Base-by-base conservation (phyloP, 2,888 invertebrate species). In the Pammene aurita region DNA sequence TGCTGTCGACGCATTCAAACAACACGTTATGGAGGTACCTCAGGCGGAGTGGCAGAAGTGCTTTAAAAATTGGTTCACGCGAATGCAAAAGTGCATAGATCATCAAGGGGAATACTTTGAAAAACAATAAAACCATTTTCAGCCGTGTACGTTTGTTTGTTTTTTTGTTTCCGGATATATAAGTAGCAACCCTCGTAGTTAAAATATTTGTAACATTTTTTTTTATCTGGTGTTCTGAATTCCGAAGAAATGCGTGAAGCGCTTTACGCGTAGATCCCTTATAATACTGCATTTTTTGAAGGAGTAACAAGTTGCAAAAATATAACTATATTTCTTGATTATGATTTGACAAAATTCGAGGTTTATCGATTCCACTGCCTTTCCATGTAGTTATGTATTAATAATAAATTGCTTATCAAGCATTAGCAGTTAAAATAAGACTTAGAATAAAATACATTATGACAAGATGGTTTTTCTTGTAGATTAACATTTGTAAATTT, bases 371-470 rank as follows among this genome's bases (percentile, higher is more conserved):
- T 52, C 52, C 38, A 50, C 14, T 54, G 18, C 60, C 48, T 63
- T 50, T 61, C 18, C 42, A 50, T 42, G 26, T 66, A 66, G 56
- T 26, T 48, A 56, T 41, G 57, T 50, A 66, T 35, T 65, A 11
- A 57, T 10, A 34, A 56, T 54, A 82, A 83, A 82, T 84, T 85
- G 83, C 84, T 87, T 80, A 81, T 75, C 79, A 88, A 84, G 83
- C 83, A 67, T 81, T 80, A 63, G 50, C 77, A 77, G 76, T 76
- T 82, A 78, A 78, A 84, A 83, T 80, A 81, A 81, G 81, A 80
- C 81, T 85, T 84, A 85, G 66, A 78, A 83, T 81, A 83, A 75
- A 77, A 81, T 82, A 81, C 80, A 83, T 80, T 80, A 79, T 76
- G 80, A 81, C 80, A 78, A 81, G 82, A 83, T 80, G 84, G 79